Base-by-base conservation (phyloP, 2,888 invertebrate genomes). In the Drosophila ustulata region DNA sequence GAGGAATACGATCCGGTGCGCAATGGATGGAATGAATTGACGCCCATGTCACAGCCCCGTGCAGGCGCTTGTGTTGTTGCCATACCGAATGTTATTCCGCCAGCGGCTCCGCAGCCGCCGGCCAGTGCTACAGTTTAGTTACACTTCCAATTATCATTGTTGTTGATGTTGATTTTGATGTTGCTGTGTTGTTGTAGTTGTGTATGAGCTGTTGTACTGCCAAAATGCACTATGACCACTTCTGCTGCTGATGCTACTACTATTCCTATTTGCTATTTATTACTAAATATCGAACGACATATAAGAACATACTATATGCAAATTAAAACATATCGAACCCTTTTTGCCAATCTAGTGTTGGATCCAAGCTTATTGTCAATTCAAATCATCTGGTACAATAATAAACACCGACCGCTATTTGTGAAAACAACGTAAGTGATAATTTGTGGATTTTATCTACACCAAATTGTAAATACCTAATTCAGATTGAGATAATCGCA, bases 61-160 rank as follows among this genome's bases (percentile, higher is more conserved):
- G 98, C 98, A 28, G 98, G 98, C 71, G 96, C 98, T 51, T 97
- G 97, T 88, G 95, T 97, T 11, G 96, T 98, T 53, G 93, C 95
- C 52, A 94, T 95, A 76, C 94, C 94, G 67, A 92, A 92, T 80
- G 82, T 91, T 66, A 90, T 92, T 82, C 90, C 91, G 43, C 88
- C 92, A 52, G 85, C 92, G 68, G 82, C 91, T 55, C 89, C 91
- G 47, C 90, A 91, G 74, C 80, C 90, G 64, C 80, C 91, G 66
- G 80, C 91, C 64, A 91, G 85, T 80, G 84, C 92, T 89, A 90
- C 92, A 91, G 92, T 92, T 92, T 92, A 92, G 92, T 92, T 75
- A 63, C 28, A 66, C 65, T 75, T 78, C 70, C 75, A 75, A 70
- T 74, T 66, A 59, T 65, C 74, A 57, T 62, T 58, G 62, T 47